Conservation (phyloP, 2,797 vertebrate genomes). For the Neopelma chrysocephalum region DNA sequence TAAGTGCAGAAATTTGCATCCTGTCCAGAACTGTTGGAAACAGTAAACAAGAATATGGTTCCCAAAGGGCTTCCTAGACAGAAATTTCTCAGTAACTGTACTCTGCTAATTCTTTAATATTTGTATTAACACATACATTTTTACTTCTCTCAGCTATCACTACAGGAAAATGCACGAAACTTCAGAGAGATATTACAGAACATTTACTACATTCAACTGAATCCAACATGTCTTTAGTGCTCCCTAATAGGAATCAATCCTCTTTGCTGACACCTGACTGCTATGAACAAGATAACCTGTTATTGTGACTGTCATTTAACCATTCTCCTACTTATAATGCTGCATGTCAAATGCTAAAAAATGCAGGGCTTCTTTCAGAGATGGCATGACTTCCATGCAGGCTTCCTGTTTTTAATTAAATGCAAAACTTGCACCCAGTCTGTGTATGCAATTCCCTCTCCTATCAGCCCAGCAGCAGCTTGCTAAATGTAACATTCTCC, state of each 20-base stretch:
- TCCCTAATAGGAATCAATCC: neutral
- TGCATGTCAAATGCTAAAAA: neutral
- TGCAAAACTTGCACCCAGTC: neutral
- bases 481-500: neutral
- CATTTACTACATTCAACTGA: neutral
- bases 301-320: conserved; percentile 9
- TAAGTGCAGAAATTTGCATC: conserved; percentile 38
- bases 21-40: conserved; percentile 36
- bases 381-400: neutral
- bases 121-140: conserved; percentile 14
- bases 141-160: conserved; percentile 31
- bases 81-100: neutral
- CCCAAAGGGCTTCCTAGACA: neutral
- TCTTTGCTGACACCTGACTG: conserved; percentile 14
- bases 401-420: neutral
- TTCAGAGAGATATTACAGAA: neutral
- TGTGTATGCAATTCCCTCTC: neutral
- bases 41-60: conserved; percentile 24
- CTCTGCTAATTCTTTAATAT: conserved; percentile 39
- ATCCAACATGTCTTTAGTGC: neutral
- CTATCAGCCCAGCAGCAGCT: neutral
- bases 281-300: neutral
- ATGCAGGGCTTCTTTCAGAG: neutral
- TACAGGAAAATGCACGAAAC: conserved; percentile 13
- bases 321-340: neutral